Evolutionary conservation across 2,113 vertebrate species (phyloP).

Genomic region (Nestor notabilis): DNA sequence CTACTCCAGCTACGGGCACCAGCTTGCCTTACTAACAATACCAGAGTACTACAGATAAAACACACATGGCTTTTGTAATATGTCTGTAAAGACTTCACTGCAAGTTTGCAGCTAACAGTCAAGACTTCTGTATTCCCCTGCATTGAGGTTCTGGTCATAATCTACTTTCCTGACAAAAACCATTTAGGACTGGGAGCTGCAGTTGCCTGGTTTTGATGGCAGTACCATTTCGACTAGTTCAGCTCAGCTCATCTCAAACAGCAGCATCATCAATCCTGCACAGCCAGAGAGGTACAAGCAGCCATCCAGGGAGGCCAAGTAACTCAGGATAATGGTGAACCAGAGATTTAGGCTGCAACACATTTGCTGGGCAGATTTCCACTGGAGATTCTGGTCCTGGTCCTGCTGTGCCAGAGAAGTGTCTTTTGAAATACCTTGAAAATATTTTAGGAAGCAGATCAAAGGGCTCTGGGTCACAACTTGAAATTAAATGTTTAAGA

Average conservation of each 20-base stretch:
- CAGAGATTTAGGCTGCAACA: not conserved
- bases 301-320: not conserved
- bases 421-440: not conserved
- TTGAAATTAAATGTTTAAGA: not conserved
- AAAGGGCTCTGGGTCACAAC: slow-evolving; percentile 6
- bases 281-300: not conserved
- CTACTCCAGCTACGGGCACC: not conserved
- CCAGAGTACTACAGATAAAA: not conserved
- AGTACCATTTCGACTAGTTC: not conserved
- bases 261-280: not conserved
- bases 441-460: not conserved
- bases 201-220: not conserved
- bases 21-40: not conserved
- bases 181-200: not conserved
- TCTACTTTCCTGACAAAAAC: not conserved
- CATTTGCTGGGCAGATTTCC: not conserved
- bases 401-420: not conserved
- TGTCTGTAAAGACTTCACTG: not conserved
- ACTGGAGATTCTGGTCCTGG: not conserved
- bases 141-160: not conserved
- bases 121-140: not conserved
- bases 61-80: accelerated
- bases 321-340: not conserved
- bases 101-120: not conserved
- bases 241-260: not conserved